Evolutionary conservation across 2,888 invertebrate species (phyloP).

Genomic region (Lucinisca nassula): DNA sequence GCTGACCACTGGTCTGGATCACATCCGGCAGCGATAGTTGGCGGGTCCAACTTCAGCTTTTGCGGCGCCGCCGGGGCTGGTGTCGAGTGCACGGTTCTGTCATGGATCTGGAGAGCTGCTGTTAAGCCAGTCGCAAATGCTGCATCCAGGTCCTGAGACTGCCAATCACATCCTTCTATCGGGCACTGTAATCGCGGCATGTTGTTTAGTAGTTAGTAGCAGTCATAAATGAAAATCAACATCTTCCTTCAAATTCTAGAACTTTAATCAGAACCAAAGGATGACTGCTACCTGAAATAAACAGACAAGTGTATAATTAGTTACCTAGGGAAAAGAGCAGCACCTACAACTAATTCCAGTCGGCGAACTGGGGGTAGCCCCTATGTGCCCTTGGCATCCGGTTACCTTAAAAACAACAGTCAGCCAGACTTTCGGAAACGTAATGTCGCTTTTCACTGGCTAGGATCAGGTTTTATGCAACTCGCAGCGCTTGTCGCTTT

Average conservation of each 20-base stretch:
- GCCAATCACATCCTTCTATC: slow-evolving; percentile 40
- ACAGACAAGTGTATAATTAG: too few relatives aligned
- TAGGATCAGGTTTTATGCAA: too few relatives aligned
- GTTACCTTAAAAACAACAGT: too few relatives aligned
- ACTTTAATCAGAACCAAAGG: neutral
- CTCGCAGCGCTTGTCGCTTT: too few relatives aligned
- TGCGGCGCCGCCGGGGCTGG: neutral
- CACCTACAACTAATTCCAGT: too few relatives aligned
- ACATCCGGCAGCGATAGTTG: slow-evolving; percentile 19
- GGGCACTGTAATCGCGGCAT: slow-evolving; percentile 15
- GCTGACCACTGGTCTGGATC: slow-evolving; percentile 45
- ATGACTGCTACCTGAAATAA: neutral
- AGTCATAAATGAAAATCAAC: neutral
- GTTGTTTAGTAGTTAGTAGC: neutral
- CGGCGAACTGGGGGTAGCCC: too few relatives aligned
- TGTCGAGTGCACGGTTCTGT: slow-evolving; percentile 35
- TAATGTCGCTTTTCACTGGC: too few relatives aligned
- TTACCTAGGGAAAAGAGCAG: too few relatives aligned
- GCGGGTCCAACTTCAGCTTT: slow-evolving; percentile 38
- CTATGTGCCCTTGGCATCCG: too few relatives aligned
- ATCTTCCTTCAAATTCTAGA: neutral
- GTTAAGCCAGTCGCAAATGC: slow-evolving; percentile 53
- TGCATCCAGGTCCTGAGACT: slow-evolving; percentile 46
- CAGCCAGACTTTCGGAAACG: too few relatives aligned
- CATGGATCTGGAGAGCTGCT: slow-evolving; percentile 56